A percentile compares a stretch with the other conserved stretches of the same genome.
phyloP scores from a whole-genome alignment of 2,113 vertebrate species.

The Cercocebus atys region DNA sequence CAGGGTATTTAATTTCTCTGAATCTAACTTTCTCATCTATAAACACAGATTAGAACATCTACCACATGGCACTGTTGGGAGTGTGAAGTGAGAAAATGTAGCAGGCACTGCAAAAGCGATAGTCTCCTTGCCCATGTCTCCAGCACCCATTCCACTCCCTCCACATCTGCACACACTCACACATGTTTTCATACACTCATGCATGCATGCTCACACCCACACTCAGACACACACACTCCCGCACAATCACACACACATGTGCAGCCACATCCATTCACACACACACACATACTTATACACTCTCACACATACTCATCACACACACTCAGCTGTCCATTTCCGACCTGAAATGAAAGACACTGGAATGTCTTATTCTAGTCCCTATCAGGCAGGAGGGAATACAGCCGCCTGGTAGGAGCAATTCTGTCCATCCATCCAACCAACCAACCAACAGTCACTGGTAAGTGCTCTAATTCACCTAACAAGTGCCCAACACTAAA shows the following conservation, averaged over 20 bases:
- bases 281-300: neutral
- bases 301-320: neutral
- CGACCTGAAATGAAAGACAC: neutral
- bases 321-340: neutral
- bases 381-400: neutral
- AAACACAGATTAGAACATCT: neutral
- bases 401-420: neutral
- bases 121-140: neutral
- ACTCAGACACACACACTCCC: neutral
- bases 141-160: neutral
- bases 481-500: neutral
- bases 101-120: accelerated
- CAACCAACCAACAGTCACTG: neutral
- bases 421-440: neutral
- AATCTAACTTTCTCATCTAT: neutral
- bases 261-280: neutral
- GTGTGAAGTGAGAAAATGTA: neutral
- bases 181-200: neutral
- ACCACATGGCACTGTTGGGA: accelerated
- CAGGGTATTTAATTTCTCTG: neutral
- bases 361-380: neutral
- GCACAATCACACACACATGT: neutral
- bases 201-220: neutral
- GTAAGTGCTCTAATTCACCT: neutral
- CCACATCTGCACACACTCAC: neutral